phyloP scores from a whole-genome alignment of 2,113 vertebrate genomes.

The Phalacrocorax carbo region DNA sequence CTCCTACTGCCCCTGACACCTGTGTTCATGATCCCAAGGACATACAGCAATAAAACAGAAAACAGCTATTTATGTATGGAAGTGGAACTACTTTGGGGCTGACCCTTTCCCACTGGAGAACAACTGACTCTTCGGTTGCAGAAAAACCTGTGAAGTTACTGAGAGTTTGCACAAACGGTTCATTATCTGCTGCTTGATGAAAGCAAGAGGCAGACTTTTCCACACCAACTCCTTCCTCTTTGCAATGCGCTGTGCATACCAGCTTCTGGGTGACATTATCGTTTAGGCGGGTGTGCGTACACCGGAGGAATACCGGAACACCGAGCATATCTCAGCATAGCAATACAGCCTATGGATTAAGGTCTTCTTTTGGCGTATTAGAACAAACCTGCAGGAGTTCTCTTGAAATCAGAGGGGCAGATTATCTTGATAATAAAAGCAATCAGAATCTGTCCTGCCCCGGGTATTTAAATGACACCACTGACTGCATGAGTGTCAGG shows the following conservation, averaged over 20 bases:
- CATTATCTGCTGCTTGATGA: not conserved
- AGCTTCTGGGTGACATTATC: constrained; percentile 13
- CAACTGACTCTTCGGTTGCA: not conserved
- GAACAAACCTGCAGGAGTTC: not conserved
- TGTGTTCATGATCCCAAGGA: not conserved
- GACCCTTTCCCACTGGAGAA: not conserved
- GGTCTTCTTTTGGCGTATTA: not conserved
- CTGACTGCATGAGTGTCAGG: not conserved
- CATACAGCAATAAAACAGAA: not conserved
- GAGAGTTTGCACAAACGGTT: not conserved
- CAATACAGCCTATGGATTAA: not conserved
- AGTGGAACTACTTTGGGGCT: not conserved
- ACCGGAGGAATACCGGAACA: not conserved
- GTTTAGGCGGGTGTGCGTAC: not conserved
- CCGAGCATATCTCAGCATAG: rapidly evolving
- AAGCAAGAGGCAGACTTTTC: not conserved
- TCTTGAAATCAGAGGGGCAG: constrained; percentile 26
- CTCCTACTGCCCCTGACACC: not conserved
- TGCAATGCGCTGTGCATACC: not conserved
- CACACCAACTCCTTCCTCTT: not conserved
- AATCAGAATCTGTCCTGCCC: not conserved
- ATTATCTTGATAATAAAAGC: constrained; percentile 15
- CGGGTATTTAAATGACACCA: not conserved
- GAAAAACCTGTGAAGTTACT: not conserved
- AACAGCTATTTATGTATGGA: not conserved